Evolutionary conservation across 2,888 invertebrate species (phyloP).

Genomic region (Callimorpha dominula): DNA sequence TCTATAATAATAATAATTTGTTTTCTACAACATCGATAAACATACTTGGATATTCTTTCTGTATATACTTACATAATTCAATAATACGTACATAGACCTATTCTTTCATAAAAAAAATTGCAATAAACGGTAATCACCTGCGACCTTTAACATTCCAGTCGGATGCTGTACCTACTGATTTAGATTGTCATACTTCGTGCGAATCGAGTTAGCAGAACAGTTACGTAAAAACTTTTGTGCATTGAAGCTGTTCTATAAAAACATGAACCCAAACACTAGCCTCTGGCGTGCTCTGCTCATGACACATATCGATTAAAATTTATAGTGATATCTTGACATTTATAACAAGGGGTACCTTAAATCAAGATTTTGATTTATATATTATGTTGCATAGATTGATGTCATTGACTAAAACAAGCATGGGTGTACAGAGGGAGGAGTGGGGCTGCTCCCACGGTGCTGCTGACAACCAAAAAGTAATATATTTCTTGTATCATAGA

Average conservation of each 20-base stretch:
- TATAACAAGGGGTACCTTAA: too few species aligned
- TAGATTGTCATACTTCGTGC: too few species aligned
- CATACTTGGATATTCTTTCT: background rate
- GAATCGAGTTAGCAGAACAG: background rate
- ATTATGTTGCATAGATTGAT: too few species aligned
- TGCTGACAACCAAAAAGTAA: too few species aligned
- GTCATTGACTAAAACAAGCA: too few species aligned
- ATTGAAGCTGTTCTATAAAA: conserved; percentile 1
- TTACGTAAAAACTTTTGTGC: too few species aligned
- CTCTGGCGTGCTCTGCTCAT: background rate
- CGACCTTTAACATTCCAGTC: too few species aligned
- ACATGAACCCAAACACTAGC: background rate
- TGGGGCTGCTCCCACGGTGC: too few species aligned
- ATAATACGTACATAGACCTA: background rate
- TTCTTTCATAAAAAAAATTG: background rate
- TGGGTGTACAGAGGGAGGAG: too few species aligned
- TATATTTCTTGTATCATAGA: background rate
- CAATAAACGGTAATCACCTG: background rate
- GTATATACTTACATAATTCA: background rate
- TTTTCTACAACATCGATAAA: conserved; percentile 1
- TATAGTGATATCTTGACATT: background rate
- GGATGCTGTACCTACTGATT: too few species aligned
- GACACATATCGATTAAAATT: background rate
- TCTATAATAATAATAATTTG: background rate
- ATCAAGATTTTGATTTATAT: too few species aligned